Conservation (phyloP, 2,113 vertebrate species). For the Percopsis transmontana region DNA sequence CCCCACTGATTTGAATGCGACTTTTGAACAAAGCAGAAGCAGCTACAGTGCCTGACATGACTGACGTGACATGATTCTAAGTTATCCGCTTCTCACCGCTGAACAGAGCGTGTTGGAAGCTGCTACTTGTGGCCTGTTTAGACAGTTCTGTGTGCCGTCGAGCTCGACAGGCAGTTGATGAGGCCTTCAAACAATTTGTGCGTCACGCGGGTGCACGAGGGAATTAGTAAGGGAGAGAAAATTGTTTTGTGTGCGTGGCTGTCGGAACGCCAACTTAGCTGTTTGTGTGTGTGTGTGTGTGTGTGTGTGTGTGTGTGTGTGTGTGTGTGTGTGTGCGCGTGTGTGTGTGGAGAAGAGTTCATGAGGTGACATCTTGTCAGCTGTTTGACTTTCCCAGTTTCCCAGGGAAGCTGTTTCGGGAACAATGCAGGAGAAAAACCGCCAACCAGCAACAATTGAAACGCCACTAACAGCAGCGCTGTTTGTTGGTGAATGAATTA, state of each 20-base stretch:
- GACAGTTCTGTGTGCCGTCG: conserved; percentile 44
- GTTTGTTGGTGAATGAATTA: conserved; percentile 64
- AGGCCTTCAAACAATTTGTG: conserved; percentile 44
- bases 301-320: not conserved
- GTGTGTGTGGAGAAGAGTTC: conserved; percentile 60
- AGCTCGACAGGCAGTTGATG: conserved; percentile 57
- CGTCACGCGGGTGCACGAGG: not conserved
- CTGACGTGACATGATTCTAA: conserved; percentile 53
- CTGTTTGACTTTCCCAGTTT: conserved; percentile 77
- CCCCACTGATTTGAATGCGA: conserved; percentile 31
- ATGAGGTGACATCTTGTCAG: conserved; percentile 71
- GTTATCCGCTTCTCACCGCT: conserved; percentile 28
- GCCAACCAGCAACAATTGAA: conserved; percentile 59
- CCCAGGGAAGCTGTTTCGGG: conserved; percentile 66
- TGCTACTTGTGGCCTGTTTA: conserved; percentile 52
- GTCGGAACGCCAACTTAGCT: not conserved
- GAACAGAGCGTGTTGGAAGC: conserved; percentile 39
- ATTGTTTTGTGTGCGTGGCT: conserved; percentile 27
- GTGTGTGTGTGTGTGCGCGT: conserved; percentile 2
- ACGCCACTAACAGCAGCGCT: conserved; percentile 42
- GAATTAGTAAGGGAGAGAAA: not conserved
- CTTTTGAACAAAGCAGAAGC: conserved; percentile 8
- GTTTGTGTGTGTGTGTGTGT: conserved; percentile 7
- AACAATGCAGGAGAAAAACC: conserved; percentile 64
- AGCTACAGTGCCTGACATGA: conserved; percentile 26